phyloP scores from a whole-genome alignment of 2,888 invertebrate species.

The Drosophila tripunctata region DNA sequence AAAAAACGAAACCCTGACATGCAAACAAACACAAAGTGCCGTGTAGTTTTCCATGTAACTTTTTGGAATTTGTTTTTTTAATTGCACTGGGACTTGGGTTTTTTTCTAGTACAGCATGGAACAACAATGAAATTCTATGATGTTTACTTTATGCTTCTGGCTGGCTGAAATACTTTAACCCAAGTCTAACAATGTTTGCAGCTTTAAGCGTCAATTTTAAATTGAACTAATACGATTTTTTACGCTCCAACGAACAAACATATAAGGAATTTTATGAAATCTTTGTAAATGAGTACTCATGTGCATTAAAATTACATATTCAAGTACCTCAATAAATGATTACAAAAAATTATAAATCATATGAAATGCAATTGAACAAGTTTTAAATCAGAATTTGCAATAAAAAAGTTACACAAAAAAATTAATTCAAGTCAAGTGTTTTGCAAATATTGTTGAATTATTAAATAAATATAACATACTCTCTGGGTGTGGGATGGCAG shows the following conservation, averaged over 20 bases:
- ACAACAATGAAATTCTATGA: slow-evolving; percentile 60
- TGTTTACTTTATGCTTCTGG: slow-evolving; percentile 40
- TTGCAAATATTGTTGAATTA: slow-evolving; percentile 70
- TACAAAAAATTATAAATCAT: background rate
- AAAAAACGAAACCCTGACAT: slow-evolving; percentile 26
- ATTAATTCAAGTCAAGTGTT: slow-evolving; percentile 64
- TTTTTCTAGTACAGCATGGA: slow-evolving; percentile 29
- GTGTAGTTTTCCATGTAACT: slow-evolving; percentile 56
- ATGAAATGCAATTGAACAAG: background rate
- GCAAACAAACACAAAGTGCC: slow-evolving; percentile 54
- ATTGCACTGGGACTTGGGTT: slow-evolving; percentile 52
- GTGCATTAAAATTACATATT: background rate
- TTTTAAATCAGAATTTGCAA: slow-evolving; percentile 23
- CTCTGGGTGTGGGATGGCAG: slow-evolving; percentile 18
- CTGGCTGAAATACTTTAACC: slow-evolving; percentile 14
- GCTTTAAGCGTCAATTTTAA: slow-evolving; percentile 4
- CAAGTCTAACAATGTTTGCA: slow-evolving; percentile 8
- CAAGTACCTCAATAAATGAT: background rate
- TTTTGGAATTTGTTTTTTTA: slow-evolving; percentile 65
- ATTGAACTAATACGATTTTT: background rate
- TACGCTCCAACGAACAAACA: no score
- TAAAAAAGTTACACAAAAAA: slow-evolving; percentile 32
- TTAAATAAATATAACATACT: slow-evolving; percentile 60
- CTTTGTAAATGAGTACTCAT: no score
- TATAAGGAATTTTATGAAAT: no score